Conservation (phyloP, 2,113 vertebrate genomes). For the Labrus mixtus region DNA sequence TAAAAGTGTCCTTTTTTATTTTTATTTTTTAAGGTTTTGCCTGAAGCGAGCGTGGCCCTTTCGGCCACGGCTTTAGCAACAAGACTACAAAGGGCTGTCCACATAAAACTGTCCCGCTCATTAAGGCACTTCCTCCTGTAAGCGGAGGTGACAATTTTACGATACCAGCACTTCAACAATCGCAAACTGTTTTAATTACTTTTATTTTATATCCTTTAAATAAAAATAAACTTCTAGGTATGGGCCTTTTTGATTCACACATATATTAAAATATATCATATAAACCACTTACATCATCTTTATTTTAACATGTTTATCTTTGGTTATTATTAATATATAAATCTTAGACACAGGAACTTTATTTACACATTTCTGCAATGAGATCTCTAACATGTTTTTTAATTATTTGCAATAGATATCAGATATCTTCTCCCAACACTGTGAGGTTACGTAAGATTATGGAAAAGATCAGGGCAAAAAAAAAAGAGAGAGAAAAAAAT, state of each 20-base stretch:
- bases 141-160: conserved; percentile 94
- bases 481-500: conserved; percentile 29
- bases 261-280: conserved; percentile 4
- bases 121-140: conserved; percentile 88
- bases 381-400: conserved; percentile 19
- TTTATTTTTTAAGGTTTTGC: conserved; percentile 79
- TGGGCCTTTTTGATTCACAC: neutral
- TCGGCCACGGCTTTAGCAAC: conserved; percentile 76
- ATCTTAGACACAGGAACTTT: neutral
- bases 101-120: conserved; percentile 90
- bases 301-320: neutral
- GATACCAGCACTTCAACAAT: conserved; percentile 86
- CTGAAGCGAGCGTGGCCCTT: conserved; percentile 82
- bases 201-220: conserved; percentile 57
- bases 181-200: conserved; percentile 85
- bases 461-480: conserved; percentile 38
- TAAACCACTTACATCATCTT: conserved; percentile 10
- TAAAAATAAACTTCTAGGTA: neutral
- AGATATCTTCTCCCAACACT: conserved; percentile 5
- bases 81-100: conserved; percentile 86
- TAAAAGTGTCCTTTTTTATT: conserved; percentile 75
- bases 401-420: conserved; percentile 19
- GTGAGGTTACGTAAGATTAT: neutral
- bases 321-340: neutral
- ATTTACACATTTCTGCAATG: conserved; percentile 26